Evolutionary conservation across 2,888 invertebrate genomes (phyloP).

Genomic region (Lasioglossum malachurum): DNA sequence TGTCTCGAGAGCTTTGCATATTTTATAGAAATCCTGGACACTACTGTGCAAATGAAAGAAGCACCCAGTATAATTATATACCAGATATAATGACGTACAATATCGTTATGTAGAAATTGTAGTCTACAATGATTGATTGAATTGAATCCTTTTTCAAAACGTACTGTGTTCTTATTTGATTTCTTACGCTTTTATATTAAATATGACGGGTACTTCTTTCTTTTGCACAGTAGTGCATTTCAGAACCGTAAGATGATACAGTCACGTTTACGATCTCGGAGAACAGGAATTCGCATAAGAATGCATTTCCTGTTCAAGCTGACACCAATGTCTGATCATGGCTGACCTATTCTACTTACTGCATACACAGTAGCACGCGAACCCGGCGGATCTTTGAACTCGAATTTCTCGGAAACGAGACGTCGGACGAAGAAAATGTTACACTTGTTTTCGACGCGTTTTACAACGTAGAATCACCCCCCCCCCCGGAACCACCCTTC

Average conservation of each 20-base stretch:
- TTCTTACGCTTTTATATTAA: no score
- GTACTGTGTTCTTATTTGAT: no score
- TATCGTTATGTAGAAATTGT: no score
- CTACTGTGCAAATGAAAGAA: no score
- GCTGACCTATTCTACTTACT: neutral
- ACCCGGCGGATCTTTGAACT: neutral
- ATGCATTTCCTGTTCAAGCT: no score
- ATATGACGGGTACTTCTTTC: no score
- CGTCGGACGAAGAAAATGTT: neutral
- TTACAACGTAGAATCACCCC: neutral
- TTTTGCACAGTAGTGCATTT: neutral
- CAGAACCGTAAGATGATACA: neutral
- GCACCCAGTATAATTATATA: no score
- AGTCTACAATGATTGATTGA: no score
- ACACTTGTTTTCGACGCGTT: neutral
- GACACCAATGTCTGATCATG: neutral
- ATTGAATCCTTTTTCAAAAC: no score
- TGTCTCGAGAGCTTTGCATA: slow-evolving; percentile 1
- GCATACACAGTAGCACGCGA: neutral
- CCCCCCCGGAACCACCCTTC: neutral
- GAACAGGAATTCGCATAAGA: no score
- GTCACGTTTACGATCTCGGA: no score
- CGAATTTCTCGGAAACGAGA: neutral
- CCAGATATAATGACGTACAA: no score
- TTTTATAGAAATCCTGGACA: neutral